Evolutionary conservation across 2,888 invertebrate genomes (phyloP), one percentile per base, ranked within the genome.

Genomic region (Erpobdella octoculata): DNA sequence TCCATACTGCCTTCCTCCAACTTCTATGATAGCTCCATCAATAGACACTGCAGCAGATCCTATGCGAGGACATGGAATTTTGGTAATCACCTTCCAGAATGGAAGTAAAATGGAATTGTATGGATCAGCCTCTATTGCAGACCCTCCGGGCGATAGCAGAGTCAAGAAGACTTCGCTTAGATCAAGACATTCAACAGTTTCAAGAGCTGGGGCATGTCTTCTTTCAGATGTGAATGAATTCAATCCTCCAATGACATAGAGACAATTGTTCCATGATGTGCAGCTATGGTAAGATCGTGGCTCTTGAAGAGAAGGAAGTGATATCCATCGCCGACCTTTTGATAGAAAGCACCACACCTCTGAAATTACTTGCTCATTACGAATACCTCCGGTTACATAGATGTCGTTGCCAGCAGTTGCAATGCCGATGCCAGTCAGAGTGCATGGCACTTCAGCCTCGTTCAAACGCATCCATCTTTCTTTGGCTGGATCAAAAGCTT

Each of bases 201-300:
- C 81, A n/a, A 80, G 78, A 68, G 78, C 77, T 12, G 79, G 74
- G 46, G 79, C 75, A 37, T 77, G 77, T 38, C 76, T 76, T 37
- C 77, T 75, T 59, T 76, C 75, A 25, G 78, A 78, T 46, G 78
- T 76, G n/a, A 61, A 65, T 4, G 58, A 76, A 48, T 76, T 73
- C 58, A 76, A 74, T 1, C 82, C 82, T 46, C 82, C 82, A 59
- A 82, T 74, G 4, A 82, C 76, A 74, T 81, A 82, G 36, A 82
- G 74, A 38, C 75, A 74, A 37, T 79, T 79, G 62, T 79, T 75
- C 65, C 79, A 73, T 4, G 78, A 78, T 1, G 80, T 79, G 9
- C 81, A 80, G 2, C 80, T 77, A 74, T 83, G 83, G 18, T 78
- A 77, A 2, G 83, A 82, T 9, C 83, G 76, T 1, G 82, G 79